A percentile compares a stretch with the other conserved stretches of the same genome.
Evolutionary conservation across 2,888 invertebrate genomes (phyloP).

Genomic region (Aproaerema taeniolella): DNA sequence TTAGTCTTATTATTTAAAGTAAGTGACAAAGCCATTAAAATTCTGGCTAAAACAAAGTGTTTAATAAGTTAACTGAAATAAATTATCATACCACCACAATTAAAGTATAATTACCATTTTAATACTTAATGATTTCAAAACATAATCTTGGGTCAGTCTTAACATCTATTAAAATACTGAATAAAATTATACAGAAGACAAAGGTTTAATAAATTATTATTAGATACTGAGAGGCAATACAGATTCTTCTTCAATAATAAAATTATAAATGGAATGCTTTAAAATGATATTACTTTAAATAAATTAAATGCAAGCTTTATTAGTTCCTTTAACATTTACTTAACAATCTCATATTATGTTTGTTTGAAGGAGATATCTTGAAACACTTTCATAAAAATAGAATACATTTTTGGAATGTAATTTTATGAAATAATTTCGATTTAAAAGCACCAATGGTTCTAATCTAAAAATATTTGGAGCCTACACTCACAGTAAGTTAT

Average conservation of each 20-base stretch:
- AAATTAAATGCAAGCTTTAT: slow-evolving; percentile 34
- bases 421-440: slow-evolving; percentile 17
- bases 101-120: slow-evolving; percentile 40
- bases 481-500: too few relatives aligned
- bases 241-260: slow-evolving; percentile 34
- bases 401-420: slow-evolving; percentile 22
- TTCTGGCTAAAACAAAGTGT: slow-evolving; percentile 4
- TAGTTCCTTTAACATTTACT: slow-evolving; percentile 18
- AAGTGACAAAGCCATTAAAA: slow-evolving; percentile 44
- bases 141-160: slow-evolving; percentile 71
- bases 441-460: slow-evolving; percentile 25
- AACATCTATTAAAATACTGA: slow-evolving; percentile 69
- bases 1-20: slow-evolving; percentile 35
- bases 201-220: slow-evolving; percentile 30
- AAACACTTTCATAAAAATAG: background rate
- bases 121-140: slow-evolving; percentile 67
- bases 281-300: slow-evolving; percentile 21
- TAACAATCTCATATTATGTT: slow-evolving; percentile 15
- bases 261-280: slow-evolving; percentile 57
- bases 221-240: slow-evolving; percentile 43
- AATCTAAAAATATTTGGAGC: too few relatives aligned
- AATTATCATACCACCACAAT: slow-evolving; percentile 60
- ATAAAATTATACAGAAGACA: slow-evolving; percentile 44
- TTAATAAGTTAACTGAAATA: slow-evolving; percentile 50
- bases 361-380: background rate